These are phyloP conservation scores for Mastacembelus armatus DNA, from an alignment of 2,797 vertebrate species.

Conservation along the genomic window DNA sequence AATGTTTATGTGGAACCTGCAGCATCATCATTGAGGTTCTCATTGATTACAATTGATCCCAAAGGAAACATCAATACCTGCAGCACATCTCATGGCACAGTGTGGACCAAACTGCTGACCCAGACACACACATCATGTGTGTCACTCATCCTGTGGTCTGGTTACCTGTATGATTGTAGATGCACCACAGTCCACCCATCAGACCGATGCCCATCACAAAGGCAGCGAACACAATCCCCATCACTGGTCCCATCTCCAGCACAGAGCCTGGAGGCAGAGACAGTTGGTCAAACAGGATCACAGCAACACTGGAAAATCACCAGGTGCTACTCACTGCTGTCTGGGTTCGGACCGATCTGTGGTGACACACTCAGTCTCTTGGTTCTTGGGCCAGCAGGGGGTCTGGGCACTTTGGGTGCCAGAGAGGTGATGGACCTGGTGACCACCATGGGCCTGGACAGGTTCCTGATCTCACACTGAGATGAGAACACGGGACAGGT, in stretches of 20 bases:
- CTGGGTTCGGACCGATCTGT: slow-evolving; percentile 34
- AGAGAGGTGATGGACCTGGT: slow-evolving; percentile 73
- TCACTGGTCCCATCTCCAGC: slow-evolving; percentile 68
- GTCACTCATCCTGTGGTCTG: too few relatives aligned
- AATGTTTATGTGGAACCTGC: background rate
- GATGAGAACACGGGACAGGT: slow-evolving; percentile 6
- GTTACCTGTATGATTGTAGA: slow-evolving; percentile 85
- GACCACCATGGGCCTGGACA: slow-evolving; percentile 88
- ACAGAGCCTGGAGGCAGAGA: slow-evolving; percentile 57
- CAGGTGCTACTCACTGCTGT: slow-evolving; percentile 61
- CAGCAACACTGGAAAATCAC: background rate
- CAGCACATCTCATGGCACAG: too few relatives aligned
- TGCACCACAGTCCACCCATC: slow-evolving; percentile 86
- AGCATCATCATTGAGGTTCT: background rate
- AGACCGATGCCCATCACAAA: slow-evolving; percentile 86
- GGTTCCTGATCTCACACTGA: slow-evolving; percentile 87
- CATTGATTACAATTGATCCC: too few relatives aligned
- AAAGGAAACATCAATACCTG: too few relatives aligned
- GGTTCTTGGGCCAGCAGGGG: slow-evolving; percentile 63
- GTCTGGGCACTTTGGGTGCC: slow-evolving; percentile 43
- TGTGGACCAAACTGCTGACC: background rate
- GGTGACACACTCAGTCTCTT: slow-evolving; percentile 59
- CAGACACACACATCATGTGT: too few relatives aligned
- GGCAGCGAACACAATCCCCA: slow-evolving; percentile 83
- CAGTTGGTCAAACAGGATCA: background rate